These are phyloP conservation scores for Emys orbicularis DNA, from an alignment of 2,797 vertebrate genomes.

Conservation along the genomic window DNA sequence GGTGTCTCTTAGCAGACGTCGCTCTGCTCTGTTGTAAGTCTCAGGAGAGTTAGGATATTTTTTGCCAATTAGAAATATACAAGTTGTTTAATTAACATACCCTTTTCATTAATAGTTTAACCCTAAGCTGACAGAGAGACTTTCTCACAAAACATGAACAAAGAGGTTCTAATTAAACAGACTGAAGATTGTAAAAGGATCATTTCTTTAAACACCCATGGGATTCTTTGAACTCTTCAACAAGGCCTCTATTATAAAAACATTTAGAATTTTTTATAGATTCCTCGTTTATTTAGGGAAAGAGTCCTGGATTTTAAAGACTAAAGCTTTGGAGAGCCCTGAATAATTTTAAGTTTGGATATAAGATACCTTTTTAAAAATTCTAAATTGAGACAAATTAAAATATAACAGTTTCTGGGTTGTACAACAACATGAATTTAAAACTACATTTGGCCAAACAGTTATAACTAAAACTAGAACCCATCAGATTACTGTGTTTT, in stretches of 20 bases:
- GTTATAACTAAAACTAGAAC: neutral
- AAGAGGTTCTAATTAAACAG: constrained; percentile 68
- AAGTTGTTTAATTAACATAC: constrained; percentile 74
- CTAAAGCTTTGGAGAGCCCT: neutral
- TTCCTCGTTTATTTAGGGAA: neutral
- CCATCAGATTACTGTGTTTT: neutral
- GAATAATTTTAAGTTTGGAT: neutral
- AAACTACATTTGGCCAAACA: neutral
- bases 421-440: neutral
- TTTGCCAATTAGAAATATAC: constrained; percentile 77
- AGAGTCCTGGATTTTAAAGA: neutral
- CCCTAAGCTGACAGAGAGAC: constrained; percentile 36
- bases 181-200: constrained; percentile 42
- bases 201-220: constrained; percentile 51
- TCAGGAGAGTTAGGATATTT: constrained; percentile 55
- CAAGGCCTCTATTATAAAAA: constrained; percentile 10
- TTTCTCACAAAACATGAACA: constrained; percentile 49
- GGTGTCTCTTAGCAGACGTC: constrained; percentile 55
- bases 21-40: constrained; percentile 61
- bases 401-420: neutral
- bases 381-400: neutral
- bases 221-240: constrained; percentile 6
- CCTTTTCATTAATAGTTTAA: constrained; percentile 63
- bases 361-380: neutral
- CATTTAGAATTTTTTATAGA: constrained; percentile 4